Percentiles rank a stretch among this genome's conserved stretches.
These are phyloP conservation scores for Elgonia sp. DNA, from an alignment of 2,888 invertebrate species.

Conservation along the genomic window DNA sequence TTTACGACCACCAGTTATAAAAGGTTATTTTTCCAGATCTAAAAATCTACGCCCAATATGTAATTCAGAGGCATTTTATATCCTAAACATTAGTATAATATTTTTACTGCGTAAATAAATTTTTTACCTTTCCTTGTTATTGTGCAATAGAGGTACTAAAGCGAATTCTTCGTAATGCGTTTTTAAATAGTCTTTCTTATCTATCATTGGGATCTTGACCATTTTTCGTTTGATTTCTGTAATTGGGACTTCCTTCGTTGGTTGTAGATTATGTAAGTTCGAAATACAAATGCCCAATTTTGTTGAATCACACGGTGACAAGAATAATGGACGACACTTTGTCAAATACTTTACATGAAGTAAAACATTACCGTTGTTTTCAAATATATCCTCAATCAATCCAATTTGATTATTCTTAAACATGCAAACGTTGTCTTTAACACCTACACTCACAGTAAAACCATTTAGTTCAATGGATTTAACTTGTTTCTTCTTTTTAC, in stretches of 20 bases:
- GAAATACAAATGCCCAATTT: constrained; percentile 1
- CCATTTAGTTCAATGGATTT: not conserved
- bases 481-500: not conserved
- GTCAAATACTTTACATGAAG: not conserved
- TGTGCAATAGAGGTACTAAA: constrained; percentile 11
- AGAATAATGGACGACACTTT: not conserved
- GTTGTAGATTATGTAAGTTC: not conserved
- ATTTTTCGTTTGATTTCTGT: constrained; percentile 27
- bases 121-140: not conserved
- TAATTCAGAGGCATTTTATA: too few species aligned
- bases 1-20: too few species aligned
- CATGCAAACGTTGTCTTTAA: constrained; percentile 6
- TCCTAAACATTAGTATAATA: too few species aligned
- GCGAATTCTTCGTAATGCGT: not conserved
- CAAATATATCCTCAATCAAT: constrained; percentile 20
- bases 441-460: not conserved
- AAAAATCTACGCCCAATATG: too few species aligned
- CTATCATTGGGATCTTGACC: not conserved
- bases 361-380: not conserved
- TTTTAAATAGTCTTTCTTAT: not conserved
- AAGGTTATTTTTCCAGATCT: too few species aligned
- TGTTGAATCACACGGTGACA: constrained; percentile 14
- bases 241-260: not conserved
- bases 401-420: constrained; percentile 18
- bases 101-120: too few species aligned